Evolutionary conservation across 2,797 vertebrate species (phyloP).

Genomic region (Vireo griseus): DNA sequence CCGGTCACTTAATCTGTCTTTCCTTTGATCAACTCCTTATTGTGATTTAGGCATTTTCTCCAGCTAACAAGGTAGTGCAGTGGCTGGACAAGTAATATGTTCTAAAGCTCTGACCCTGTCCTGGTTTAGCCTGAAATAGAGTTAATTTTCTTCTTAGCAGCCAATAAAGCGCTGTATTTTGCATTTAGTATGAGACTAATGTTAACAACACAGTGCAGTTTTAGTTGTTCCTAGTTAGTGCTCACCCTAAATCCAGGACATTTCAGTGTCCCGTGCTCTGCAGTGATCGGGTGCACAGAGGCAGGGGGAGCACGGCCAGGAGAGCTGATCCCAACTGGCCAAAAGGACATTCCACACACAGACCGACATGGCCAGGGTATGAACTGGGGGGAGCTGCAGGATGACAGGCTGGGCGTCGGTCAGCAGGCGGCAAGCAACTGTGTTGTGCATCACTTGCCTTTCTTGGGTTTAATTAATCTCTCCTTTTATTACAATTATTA

Average conservation of each 20-base stretch:
- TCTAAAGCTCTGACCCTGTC: neutral
- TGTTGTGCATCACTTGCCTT: neutral
- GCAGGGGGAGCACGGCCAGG: neutral
- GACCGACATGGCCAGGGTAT: fast-evolving
- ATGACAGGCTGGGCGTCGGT: neutral
- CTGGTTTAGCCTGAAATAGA: neutral
- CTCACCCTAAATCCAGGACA: neutral
- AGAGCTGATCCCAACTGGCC: fast-evolving
- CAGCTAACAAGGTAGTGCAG: neutral
- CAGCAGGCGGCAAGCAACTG: neutral
- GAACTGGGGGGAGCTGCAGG: neutral
- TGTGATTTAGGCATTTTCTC: neutral
- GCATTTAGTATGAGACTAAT: neutral
- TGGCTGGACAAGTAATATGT: neutral
- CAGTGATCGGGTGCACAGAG: neutral
- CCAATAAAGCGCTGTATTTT: neutral
- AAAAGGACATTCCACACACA: too few relatives aligned
- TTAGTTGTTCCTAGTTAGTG: neutral
- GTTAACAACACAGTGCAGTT: neutral
- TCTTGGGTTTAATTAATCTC: neutral
- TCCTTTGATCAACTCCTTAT: neutral
- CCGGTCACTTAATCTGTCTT: neutral
- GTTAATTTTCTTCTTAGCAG: neutral
- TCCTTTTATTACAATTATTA: neutral
- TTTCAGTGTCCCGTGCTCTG: fast-evolving